phyloP scores from a whole-genome alignment of 1,140 invertebrate species.

The Drosophila ficusphila region DNA sequence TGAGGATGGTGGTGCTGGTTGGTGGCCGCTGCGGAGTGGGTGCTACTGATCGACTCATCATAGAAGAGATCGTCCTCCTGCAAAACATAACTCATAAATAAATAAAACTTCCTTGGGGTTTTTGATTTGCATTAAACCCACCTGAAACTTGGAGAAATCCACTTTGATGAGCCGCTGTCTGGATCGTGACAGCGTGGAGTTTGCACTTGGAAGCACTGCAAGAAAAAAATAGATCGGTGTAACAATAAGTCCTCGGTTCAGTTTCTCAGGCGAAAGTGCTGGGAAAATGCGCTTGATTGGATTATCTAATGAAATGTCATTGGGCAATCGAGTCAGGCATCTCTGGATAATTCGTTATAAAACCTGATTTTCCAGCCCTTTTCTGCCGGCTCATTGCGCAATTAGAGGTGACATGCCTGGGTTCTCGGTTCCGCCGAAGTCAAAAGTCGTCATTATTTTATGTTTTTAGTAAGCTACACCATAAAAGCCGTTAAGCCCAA shows the following conservation, averaged over 20 bases:
- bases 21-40: slow-evolving; percentile 51
- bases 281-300: slow-evolving; percentile 52
- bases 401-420: slow-evolving; percentile 45
- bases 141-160: slow-evolving; percentile 88
- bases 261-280: slow-evolving; percentile 37
- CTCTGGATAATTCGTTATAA: slow-evolving; percentile 1
- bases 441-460: slow-evolving; percentile 35
- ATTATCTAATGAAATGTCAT: slow-evolving; percentile 62
- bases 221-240: slow-evolving; percentile 24
- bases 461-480: slow-evolving; percentile 20
- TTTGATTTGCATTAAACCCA: slow-evolving; percentile 51
- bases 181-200: slow-evolving; percentile 73
- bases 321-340: slow-evolving; percentile 33
- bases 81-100: background rate
- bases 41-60: slow-evolving; percentile 69
- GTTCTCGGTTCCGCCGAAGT: slow-evolving; percentile 45
- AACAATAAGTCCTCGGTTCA: slow-evolving; percentile 35
- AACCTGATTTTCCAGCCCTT: slow-evolving; percentile 19
- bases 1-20: slow-evolving; percentile 30
- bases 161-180: slow-evolving; percentile 88
- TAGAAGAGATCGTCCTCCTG: slow-evolving; percentile 80
- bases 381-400: slow-evolving; percentile 33
- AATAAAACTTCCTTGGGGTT: background rate
- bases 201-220: slow-evolving; percentile 80
- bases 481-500: slow-evolving; percentile 55